Conservation (phyloP, 1,140 invertebrate genomes). For the Pseudomyrmex dendroicus region DNA sequence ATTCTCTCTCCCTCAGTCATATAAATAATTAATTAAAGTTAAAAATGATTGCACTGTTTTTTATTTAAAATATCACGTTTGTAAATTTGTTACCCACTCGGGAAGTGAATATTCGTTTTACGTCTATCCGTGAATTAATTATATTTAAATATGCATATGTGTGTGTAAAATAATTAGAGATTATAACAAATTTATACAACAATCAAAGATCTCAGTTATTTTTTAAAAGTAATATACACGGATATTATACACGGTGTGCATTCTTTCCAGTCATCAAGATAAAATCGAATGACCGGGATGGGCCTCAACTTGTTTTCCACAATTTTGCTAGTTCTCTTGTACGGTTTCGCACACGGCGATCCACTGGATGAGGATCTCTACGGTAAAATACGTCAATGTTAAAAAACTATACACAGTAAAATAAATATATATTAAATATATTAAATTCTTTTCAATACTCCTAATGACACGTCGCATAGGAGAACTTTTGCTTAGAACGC, state of each 20-base stretch:
- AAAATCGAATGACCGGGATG: constrained; percentile 24
- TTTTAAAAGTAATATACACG: background rate
- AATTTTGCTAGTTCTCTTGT: constrained; percentile 17
- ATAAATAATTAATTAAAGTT: no score
- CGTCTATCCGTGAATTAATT: no score
- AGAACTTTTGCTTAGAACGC: background rate
- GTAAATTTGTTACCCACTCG: no score
- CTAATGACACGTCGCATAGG: background rate
- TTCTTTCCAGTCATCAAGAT: background rate
- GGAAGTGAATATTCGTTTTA: no score
- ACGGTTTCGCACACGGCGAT: background rate
- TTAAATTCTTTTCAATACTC: background rate
- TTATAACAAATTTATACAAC: no score
- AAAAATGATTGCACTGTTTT: no score
- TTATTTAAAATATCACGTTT: no score
- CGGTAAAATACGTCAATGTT: constrained; percentile 5
- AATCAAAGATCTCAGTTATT: background rate
- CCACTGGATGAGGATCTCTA: constrained; percentile 20
- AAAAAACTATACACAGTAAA: no score
- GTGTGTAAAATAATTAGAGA: no score
- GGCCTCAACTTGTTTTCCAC: constrained; percentile 1
- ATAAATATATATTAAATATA: background rate
- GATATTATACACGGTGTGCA: background rate
- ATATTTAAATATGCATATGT: no score
- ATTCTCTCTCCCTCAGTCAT: no score